Conservation (phyloP, 1,140 invertebrate species). For the Aphaenogaster floridana region DNA sequence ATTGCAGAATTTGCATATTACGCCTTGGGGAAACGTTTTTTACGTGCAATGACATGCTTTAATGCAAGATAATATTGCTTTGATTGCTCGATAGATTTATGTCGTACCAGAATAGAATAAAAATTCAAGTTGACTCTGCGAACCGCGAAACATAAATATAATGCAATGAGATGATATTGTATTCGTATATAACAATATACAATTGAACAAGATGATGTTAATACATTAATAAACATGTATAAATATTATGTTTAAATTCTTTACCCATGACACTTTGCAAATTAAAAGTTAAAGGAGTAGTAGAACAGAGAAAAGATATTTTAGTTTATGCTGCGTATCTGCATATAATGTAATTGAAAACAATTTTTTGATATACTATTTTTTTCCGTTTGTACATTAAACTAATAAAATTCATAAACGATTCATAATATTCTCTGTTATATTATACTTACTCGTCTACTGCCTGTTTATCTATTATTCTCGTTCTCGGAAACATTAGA, state of each 20-base stretch:
- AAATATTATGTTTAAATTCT: conserved; percentile 1
- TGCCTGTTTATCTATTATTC: background rate
- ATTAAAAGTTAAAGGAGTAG: background rate
- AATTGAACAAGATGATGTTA: conserved; percentile 20
- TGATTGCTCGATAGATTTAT: background rate
- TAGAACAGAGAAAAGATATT: background rate
- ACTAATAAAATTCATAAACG: background rate
- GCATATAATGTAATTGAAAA: background rate
- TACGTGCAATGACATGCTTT: background rate
- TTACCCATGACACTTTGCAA: background rate
- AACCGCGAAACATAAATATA: background rate
- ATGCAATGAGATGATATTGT: background rate
- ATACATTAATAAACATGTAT: background rate
- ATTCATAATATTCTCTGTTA: background rate
- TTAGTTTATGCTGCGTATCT: background rate
- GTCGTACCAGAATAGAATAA: background rate
- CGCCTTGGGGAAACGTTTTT: background rate
- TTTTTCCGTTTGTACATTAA: background rate
- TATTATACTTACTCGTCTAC: background rate
- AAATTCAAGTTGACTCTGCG: background rate
- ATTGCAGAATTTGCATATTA: background rate
- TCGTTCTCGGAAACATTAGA: background rate
- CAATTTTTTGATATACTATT: background rate
- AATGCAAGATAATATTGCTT: background rate
- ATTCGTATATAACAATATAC: background rate